Conservation (phyloP, 2,888 invertebrate species). For the Andrena trimmerana region DNA sequence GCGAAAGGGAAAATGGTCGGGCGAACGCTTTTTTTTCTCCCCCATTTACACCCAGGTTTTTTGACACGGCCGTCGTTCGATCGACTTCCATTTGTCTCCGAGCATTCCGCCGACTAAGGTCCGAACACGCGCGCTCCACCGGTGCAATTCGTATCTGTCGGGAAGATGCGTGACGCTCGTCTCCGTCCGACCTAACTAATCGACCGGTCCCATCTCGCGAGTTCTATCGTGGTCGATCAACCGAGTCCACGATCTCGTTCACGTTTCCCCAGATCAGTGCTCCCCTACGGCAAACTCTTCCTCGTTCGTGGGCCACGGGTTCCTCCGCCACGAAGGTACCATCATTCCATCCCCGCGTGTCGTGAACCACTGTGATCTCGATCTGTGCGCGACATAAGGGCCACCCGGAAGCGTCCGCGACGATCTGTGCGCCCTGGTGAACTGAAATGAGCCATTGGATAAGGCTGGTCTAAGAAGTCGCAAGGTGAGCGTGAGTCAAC, state of each 20-base stretch:
- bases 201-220: conserved; percentile 13
- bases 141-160: conserved; percentile 38
- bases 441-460: conserved; percentile 70
- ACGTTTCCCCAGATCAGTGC: neutral
- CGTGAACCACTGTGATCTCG: conserved; percentile 29
- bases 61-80: conserved; percentile 81
- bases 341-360: neutral
- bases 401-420: conserved; percentile 33
- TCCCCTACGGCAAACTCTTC: neutral
- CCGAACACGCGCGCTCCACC: conserved; percentile 56
- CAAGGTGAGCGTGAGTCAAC: conserved; percentile 65
- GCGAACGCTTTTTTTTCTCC: conserved; percentile 77
- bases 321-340: neutral
- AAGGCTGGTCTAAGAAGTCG: conserved; percentile 63
- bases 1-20: conserved; percentile 84
- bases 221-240: neutral
- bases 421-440: conserved; percentile 52
- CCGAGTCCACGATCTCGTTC: neutral
- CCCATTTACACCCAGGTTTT: conserved; percentile 78
- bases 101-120: conserved; percentile 77
- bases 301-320: neutral
- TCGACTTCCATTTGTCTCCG: conserved; percentile 83
- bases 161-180: conserved; percentile 65
- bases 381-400: conserved; percentile 29
- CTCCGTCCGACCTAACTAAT: conserved; percentile 10